These are phyloP conservation scores for Bombus soroeensis DNA, from an alignment of 1,140 invertebrate species.

Conservation along the genomic window DNA sequence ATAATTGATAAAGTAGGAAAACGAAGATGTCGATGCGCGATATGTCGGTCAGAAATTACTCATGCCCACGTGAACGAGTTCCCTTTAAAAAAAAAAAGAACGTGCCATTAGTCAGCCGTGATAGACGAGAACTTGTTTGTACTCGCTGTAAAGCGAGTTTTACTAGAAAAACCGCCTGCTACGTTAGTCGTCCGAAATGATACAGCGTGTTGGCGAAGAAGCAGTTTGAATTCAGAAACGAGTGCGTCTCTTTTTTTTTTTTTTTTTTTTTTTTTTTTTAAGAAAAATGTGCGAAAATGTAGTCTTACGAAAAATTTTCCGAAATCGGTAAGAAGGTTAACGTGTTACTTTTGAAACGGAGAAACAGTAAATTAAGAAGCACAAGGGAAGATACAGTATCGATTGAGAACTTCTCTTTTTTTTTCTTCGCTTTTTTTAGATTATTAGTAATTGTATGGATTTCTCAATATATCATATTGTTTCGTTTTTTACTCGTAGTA, in stretches of 20 bases:
- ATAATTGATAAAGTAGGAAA: not conserved
- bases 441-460: too few relatives aligned
- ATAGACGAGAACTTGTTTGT: conserved; percentile 16
- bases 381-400: too few relatives aligned
- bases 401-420: too few relatives aligned
- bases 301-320: too few relatives aligned
- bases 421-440: too few relatives aligned
- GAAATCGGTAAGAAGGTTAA: rapidly evolving
- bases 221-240: not conserved
- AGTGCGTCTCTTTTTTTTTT: not conserved
- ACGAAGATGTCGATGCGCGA: not conserved
- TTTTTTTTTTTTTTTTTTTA: too few relatives aligned
- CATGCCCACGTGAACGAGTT: not conserved
- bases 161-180: not conserved
- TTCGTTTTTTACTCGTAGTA: too few relatives aligned
- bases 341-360: too few relatives aligned
- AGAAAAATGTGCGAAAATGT: not conserved
- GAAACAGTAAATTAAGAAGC: too few relatives aligned
- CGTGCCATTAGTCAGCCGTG: not conserved
- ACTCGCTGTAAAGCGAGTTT: conserved; percentile 19
- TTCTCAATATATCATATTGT: too few relatives aligned
- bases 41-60: conserved; percentile 22
- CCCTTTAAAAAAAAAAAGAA: conserved; percentile 4
- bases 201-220: not conserved
- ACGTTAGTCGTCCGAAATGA: not conserved